Conservation (phyloP, 2,888 invertebrate species). For the Agrotis puta region DNA sequence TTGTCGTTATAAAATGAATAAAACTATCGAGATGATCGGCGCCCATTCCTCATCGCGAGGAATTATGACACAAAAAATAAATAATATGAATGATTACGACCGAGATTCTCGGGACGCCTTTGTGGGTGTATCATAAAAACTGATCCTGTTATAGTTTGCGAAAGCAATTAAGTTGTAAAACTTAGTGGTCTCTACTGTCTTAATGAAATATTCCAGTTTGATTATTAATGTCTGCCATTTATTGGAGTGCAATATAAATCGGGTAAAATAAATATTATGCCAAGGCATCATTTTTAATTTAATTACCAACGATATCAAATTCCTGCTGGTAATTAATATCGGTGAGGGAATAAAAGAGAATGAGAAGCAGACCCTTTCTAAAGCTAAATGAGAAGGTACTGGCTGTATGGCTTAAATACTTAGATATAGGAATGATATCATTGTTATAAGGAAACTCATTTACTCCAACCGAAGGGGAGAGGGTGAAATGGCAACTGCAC, state of each 20-base stretch:
- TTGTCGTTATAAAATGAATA: conserved; percentile 66
- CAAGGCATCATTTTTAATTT: conserved; percentile 65
- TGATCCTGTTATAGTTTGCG: conserved; percentile 88
- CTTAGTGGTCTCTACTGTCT: conserved; percentile 84
- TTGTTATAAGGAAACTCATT: conserved; percentile 60
- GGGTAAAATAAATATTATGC: conserved; percentile 78
- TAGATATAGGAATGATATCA: conserved; percentile 52
- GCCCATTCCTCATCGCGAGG: conserved; percentile 78
- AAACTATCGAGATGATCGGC: conserved; percentile 73
- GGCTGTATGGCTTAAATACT: conserved; percentile 33
- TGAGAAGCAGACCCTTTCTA: conserved; percentile 38
- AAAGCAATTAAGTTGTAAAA: conserved; percentile 89
- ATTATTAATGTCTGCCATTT: conserved; percentile 85
- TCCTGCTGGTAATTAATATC: conserved; percentile 30
- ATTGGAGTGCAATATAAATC: conserved; percentile 79
- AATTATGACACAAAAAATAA: conserved; percentile 83
- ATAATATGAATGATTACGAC: conserved; percentile 70
- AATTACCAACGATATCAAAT: conserved; percentile 40
- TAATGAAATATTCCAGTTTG: conserved; percentile 87
- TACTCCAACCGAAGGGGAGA: conserved; percentile 47
- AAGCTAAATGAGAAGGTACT: conserved; percentile 36
- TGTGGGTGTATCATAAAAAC: conserved; percentile 84
- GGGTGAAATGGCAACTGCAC: conserved; percentile 59
- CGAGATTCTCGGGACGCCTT: conserved; percentile 77
- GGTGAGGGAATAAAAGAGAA: conserved; percentile 17